These are phyloP conservation scores for Drosophila neotestacea DNA, from an alignment of 2,888 invertebrate genomes.

Conservation along the genomic window DNA sequence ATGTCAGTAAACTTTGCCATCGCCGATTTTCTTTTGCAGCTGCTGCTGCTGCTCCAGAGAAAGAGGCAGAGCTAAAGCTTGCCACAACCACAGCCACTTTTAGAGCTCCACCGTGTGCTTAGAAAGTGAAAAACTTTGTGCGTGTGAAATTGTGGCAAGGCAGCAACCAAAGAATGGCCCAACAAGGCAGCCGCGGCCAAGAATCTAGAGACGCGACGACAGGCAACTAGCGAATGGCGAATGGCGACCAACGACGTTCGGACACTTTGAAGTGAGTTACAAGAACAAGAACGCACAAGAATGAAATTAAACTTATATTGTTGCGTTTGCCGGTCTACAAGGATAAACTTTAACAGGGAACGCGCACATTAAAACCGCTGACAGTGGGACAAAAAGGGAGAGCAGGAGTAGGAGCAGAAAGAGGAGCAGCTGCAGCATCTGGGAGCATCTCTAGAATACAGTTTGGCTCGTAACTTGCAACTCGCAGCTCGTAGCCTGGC, in stretches of 20 bases:
- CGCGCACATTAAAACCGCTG: slow-evolving; percentile 71
- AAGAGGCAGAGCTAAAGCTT: slow-evolving; percentile 3
- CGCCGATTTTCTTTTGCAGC: slow-evolving; percentile 61
- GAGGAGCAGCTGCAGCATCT: slow-evolving; percentile 42
- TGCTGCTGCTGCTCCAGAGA: slow-evolving; percentile 39
- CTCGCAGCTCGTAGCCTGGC: slow-evolving; percentile 37
- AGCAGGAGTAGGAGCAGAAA: slow-evolving; percentile 21
- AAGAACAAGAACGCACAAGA: slow-evolving; percentile 44
- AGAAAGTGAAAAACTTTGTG: slow-evolving; percentile 73
- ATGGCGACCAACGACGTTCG: slow-evolving; percentile 21
- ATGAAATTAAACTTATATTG: slow-evolving; percentile 79
- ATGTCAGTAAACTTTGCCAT: slow-evolving; percentile 71
- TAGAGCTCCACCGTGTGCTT: slow-evolving; percentile 43
- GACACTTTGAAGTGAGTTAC: slow-evolving; percentile 62
- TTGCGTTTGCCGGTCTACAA: slow-evolving; percentile 63
- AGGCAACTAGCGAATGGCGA: slow-evolving; percentile 5
- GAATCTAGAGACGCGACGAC: slow-evolving; percentile 36
- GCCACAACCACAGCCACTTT: slow-evolving; percentile 44
- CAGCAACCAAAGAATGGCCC: slow-evolving; percentile 56
- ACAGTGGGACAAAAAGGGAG: slow-evolving; percentile 47
- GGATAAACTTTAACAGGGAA: slow-evolving; percentile 67
- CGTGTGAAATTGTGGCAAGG: slow-evolving; percentile 75
- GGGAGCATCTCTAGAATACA: slow-evolving; percentile 29
- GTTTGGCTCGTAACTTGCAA: slow-evolving; percentile 7
- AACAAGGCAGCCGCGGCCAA: slow-evolving; percentile 52